Percentiles rank a stretch among this genome's conserved stretches.
Evolutionary conservation across 2,113 vertebrate species (phyloP).

Genomic region (Entomyzon cyanotis): DNA sequence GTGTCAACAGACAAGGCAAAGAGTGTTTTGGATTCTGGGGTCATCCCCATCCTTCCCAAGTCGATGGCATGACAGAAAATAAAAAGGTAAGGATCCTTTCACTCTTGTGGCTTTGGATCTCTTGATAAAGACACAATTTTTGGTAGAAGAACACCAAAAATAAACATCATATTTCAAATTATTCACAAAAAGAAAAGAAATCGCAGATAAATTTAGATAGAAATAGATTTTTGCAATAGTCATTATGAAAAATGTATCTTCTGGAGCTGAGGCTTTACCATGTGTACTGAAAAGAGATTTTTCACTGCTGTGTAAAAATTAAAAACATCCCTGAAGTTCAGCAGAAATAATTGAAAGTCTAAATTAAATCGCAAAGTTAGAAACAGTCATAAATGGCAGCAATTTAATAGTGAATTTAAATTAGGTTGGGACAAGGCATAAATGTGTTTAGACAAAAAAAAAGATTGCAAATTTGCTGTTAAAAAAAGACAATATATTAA

Average conservation of each 20-base stretch:
- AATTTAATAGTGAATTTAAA: constrained; percentile 34
- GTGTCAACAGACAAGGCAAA: neutral
- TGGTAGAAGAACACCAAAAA: neutral
- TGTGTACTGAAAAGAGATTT: neutral
- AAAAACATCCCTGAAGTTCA: constrained; percentile 1
- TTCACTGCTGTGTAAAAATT: neutral
- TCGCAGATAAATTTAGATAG: neutral
- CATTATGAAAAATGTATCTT: neutral
- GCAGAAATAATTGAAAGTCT: neutral
- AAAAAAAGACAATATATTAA: neutral
- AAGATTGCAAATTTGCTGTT: neutral
- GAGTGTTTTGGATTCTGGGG: neutral
- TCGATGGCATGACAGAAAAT: neutral
- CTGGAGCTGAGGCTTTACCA: neutral
- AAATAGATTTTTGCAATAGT: neutral
- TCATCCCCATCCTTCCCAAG: neutral
- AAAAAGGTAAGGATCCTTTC: neutral
- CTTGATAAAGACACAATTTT: neutral
- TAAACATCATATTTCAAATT: neutral
- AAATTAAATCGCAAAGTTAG: neutral
- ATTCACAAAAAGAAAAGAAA: neutral
- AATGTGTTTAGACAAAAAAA: neutral
- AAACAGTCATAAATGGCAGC: neutral
- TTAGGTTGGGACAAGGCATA: neutral
- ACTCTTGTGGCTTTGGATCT: neutral